A percentile compares a stretch with the other conserved stretches of the same genome.
Evolutionary conservation across 2,797 vertebrate species (phyloP).

Genomic region (Oreochromis grahami): DNA sequence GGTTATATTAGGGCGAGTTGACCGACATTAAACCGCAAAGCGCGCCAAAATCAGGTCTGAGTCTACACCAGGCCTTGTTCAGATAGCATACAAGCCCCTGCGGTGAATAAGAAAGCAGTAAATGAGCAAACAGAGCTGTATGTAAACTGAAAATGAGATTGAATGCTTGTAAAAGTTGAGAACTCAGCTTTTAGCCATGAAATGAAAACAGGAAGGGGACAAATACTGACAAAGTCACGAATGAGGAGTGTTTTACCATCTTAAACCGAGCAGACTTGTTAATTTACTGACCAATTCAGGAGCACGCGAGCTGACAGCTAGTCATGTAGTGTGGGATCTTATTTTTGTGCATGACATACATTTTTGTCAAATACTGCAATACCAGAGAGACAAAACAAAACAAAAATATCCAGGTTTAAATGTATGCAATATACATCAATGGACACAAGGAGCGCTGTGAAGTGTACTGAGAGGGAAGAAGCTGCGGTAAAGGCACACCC

Average conservation of each 20-base stretch:
- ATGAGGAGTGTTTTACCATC: background rate
- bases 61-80: conserved; percentile 31
- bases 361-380: background rate
- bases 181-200: background rate
- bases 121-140: background rate
- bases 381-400: background rate
- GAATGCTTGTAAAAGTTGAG: background rate
- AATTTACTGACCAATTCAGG: background rate
- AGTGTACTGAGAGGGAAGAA: background rate
- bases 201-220: background rate
- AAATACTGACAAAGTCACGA: background rate
- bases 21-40: conserved; percentile 56
- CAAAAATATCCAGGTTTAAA: background rate
- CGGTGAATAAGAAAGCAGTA: conserved; percentile 4
- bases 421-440: background rate
- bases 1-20: conserved; percentile 64
- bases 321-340: background rate
- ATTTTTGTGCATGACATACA: background rate
- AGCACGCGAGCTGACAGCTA: background rate
- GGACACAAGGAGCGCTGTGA: background rate
- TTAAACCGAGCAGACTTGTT: background rate
- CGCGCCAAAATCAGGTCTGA: conserved; percentile 39
- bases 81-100: conserved; percentile 18
- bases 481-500: background rate
- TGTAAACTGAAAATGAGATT: background rate